Base-by-base conservation (phyloP, 2,113 vertebrate genomes). In the Tamias sibiricus region DNA sequence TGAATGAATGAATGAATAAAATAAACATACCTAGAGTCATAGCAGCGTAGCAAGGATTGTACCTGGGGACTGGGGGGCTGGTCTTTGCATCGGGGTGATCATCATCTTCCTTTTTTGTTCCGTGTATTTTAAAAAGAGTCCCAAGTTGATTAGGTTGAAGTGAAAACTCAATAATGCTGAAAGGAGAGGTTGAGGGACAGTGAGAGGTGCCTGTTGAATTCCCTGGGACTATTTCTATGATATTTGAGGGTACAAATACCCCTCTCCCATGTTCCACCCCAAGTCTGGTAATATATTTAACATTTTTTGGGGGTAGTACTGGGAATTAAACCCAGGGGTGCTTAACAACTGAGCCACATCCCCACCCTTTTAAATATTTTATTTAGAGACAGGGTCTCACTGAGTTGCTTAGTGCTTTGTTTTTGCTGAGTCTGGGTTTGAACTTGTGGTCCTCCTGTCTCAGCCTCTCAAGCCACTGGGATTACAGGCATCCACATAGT, bases 261-360 rank as follows among this genome's bases (percentile, higher is more conserved):
- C 1, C 7, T 64, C 3, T 3, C 28, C 52, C 35, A 30, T 40
- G 10, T 28, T 26, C 17, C 76, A 66, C 16, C 19, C 37, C 20
- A 90, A 75, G 35, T 35, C 47, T 93, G 89, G n/a, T 85, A 80
- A 96, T 79, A 94, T 11, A 42, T 68, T 89, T 68, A 86, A 90
- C 19, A 19, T 37, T 71, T 37, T 81, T 81, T 68, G 54, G 54
- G 54, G 13, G 32, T 35, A 10, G 32, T 35, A 68, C 32, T 68
- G 14, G 64, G 64, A 13, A 32, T 68, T 32, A 32, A 77, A 77
- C 14, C 42, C 72, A 64, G 87, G 87, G 54, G 42, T 6, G 47
- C 10, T 37, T 59, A 66, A 28, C 74, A 13, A 30, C n/a, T 54
- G 42, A 66, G 19, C 26, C 32, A 90, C 22, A 22, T 26, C 6